These are phyloP conservation scores for Nyctereutes procyonoides DNA, from an alignment of 2,113 vertebrate species.

Conservation along the genomic window DNA sequence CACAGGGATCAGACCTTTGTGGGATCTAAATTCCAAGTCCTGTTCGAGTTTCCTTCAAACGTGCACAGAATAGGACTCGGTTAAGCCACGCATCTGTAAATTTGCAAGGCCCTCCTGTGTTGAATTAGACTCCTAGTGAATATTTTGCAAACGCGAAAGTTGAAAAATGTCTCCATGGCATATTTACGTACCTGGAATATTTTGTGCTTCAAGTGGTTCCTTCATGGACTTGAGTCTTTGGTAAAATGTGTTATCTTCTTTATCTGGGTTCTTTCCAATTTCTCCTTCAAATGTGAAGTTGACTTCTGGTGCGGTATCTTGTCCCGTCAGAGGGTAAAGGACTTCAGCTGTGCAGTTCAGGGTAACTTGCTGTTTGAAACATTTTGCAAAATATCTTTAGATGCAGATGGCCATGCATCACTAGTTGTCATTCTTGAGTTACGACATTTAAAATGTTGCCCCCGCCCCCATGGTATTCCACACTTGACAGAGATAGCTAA, in stretches of 20 bases:
- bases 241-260: conserved; percentile 91
- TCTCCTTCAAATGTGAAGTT: conserved; percentile 86
- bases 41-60: conserved; percentile 44
- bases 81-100: not conserved
- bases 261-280: conserved; percentile 83
- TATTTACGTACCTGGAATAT: conserved; percentile 92
- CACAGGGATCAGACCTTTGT: not conserved
- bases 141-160: conserved; percentile 30
- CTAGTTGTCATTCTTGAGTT: not conserved
- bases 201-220: conserved; percentile 84
- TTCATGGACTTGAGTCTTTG: conserved; percentile 84
- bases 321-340: conserved; percentile 85
- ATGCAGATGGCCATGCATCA: not conserved
- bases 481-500: conserved; percentile 4
- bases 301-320: conserved; percentile 86
- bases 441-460: not conserved
- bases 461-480: not conserved
- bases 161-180: not conserved
- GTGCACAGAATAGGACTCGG: not conserved
- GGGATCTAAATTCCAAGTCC: conserved; percentile 48
- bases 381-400: conserved; percentile 49
- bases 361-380: conserved; percentile 78
- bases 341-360: conserved; percentile 91
- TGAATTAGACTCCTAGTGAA: not conserved
- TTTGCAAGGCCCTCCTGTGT: not conserved